Base-by-base conservation (phyloP, 2,797 vertebrate species). In the Esox lucius region DNA sequence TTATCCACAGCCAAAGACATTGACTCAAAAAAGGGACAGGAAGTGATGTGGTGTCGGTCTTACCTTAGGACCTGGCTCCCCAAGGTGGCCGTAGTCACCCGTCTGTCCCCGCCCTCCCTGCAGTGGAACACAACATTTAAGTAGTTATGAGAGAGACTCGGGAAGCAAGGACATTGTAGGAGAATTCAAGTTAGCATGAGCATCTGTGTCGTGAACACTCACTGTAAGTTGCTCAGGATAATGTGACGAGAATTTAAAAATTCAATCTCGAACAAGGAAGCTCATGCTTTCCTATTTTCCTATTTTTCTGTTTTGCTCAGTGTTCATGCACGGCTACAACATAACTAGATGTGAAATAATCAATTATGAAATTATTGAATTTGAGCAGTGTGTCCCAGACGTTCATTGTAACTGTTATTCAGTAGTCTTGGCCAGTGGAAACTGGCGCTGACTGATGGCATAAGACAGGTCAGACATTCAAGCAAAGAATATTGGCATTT, bases 31-130 rank as follows among this genome's bases (percentile, higher is more conserved):
- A 22, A 16, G 12, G 51, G 71, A 72, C 15, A 42, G 46, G 64
- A 71, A 68, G 64, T 24, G 65, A 48, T 62, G 70, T 65, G 2
- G 68, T 31, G 59, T 17, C 17, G 12, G 73, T 16, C 80, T 82
- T 84, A 94, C 92, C 89, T 87, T 91, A 48, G 62, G 87, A 68
- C 92, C 94, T 64, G 93, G 78, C 80, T 91, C 91, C 11, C 93
- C 93, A 39, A 87, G 70, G 83, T 86, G 88, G 72, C 90, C 90
- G 67, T 94, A 91, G 13, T 87, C 83, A 75, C 90, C 90, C 3
- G 89, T 85, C 67, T 88, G 81, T 74, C 93, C 88, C 48, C 84
- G 90, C 75, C 90, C 83, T 1, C 92, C 93, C 93, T 91, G 53
- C 35, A 88, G 75, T 26, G 48, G 62, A 79, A 75, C 56, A 26